These are phyloP conservation scores for Phyllopteryx taeniolatus DNA, from an alignment of 2,113 vertebrate genomes.

Conservation along the genomic window DNA sequence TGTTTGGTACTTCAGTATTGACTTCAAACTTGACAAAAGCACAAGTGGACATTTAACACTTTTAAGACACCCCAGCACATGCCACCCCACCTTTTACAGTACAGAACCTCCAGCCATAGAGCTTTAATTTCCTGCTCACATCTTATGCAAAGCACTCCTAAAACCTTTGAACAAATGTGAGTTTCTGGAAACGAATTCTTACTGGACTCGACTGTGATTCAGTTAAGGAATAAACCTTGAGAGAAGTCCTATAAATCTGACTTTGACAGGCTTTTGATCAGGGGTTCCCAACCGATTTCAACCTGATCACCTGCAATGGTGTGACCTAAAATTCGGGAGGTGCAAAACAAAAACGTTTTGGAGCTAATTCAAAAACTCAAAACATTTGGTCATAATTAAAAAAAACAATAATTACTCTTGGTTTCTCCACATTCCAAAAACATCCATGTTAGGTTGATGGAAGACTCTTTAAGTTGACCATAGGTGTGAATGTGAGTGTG, in stretches of 20 bases:
- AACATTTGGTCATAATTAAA: not conserved
- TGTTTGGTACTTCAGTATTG: conserved; percentile 29
- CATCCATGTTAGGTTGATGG: not conserved
- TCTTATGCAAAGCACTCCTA: conserved; percentile 55
- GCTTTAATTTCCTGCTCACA: conserved; percentile 40
- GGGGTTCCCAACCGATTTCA: not conserved
- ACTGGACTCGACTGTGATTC: conserved; percentile 8
- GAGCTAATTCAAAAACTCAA: not conserved
- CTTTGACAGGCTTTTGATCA: not conserved
- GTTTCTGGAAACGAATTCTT: not conserved
- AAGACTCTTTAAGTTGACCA: not conserved
- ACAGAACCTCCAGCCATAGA: conserved; percentile 59
- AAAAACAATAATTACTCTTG: not conserved
- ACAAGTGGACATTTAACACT: conserved; percentile 49
- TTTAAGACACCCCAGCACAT: conserved; percentile 28
- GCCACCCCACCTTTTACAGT: conserved; percentile 33
- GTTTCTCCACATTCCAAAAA: not conserved
- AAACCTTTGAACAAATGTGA: conserved; percentile 12
- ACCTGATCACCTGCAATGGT: not conserved
- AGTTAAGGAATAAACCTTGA: not conserved
- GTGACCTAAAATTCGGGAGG: not conserved
- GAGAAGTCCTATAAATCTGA: not conserved
- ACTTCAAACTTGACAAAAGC: conserved; percentile 60
- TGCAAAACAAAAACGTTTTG: not conserved
- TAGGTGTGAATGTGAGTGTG: not conserved